Conservation (phyloP, 2,797 vertebrate species). For the Peromyscus eremicus region DNA sequence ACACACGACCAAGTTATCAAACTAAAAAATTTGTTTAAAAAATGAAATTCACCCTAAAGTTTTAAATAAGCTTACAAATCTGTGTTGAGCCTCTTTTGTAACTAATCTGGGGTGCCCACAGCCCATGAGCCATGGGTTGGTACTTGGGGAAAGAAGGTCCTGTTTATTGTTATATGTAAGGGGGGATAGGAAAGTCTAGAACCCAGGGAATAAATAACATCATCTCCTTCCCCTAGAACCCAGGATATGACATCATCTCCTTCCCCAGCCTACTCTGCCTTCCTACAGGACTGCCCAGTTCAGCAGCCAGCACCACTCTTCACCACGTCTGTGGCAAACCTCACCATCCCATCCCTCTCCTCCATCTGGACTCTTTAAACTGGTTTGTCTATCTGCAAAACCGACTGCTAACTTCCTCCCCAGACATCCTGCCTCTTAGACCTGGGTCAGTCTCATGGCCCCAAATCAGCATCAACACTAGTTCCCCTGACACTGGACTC, state of each 20-base stretch:
- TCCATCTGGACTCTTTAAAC: neutral
- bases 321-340: neutral
- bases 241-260: neutral
- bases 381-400: neutral
- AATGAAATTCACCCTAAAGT: neutral
- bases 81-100: neutral
- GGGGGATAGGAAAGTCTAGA: neutral
- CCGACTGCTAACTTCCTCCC: neutral
- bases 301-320: too few relatives aligned
- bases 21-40: neutral
- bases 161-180: neutral
- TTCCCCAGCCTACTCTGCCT: neutral
- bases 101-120: neutral
- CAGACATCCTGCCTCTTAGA: neutral
- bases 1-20: neutral
- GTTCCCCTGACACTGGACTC: neutral
- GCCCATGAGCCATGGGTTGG: neutral
- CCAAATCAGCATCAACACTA: too few relatives aligned
- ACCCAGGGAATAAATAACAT: neutral
- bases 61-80: neutral
- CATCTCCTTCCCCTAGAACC: neutral
- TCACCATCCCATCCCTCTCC: accelerated
- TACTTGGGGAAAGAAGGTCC: neutral
- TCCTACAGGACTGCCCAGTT: too few relatives aligned
- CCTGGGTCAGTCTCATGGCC: neutral